Conservation (phyloP, 1,140 invertebrate species). For the Halictus rubicundus region DNA sequence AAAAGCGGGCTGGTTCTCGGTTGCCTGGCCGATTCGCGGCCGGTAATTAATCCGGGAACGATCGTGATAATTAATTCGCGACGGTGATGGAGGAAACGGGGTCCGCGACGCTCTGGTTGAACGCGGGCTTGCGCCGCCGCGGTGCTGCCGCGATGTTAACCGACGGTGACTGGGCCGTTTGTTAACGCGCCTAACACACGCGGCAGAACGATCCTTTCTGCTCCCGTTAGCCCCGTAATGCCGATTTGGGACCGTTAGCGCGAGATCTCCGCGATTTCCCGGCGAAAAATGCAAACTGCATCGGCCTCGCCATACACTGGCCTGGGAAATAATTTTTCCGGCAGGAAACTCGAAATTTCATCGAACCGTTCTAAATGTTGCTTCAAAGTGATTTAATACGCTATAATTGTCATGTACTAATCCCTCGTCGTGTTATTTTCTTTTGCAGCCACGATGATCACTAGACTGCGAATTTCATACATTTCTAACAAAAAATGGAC, state of each 20-base stretch:
- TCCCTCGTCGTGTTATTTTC: too few species aligned
- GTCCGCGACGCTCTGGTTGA: constrained; percentile 52
- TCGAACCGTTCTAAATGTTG: too few species aligned
- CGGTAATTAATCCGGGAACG: constrained; percentile 50
- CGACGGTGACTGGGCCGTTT: constrained; percentile 43
- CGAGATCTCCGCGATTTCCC: background rate
- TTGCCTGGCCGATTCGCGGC: background rate
- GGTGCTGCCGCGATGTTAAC: constrained; percentile 26
- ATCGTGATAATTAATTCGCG: constrained; percentile 57
- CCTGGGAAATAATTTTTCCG: too few species aligned
- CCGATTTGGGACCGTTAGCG: constrained; percentile 32
- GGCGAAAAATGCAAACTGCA: background rate
- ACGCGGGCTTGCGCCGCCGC: constrained; percentile 27
- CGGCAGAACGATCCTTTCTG: constrained; percentile 58
- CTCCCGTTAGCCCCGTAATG: constrained; percentile 55
- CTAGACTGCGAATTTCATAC: too few species aligned
- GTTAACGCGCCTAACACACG: constrained; percentile 43
- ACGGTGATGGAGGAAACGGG: constrained; percentile 37
- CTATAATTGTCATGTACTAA: too few species aligned
- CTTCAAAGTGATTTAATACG: too few species aligned
- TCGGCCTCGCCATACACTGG: too few species aligned
- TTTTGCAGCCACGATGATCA: too few species aligned
- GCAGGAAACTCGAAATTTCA: too few species aligned
- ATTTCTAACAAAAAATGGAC: too few species aligned
- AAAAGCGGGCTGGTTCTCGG: constrained; percentile 2